A percentile compares a stretch with the other conserved stretches of the same genome.
Evolutionary conservation across 2,797 vertebrate species (phyloP).

Genomic region (Tapera naevia): DNA sequence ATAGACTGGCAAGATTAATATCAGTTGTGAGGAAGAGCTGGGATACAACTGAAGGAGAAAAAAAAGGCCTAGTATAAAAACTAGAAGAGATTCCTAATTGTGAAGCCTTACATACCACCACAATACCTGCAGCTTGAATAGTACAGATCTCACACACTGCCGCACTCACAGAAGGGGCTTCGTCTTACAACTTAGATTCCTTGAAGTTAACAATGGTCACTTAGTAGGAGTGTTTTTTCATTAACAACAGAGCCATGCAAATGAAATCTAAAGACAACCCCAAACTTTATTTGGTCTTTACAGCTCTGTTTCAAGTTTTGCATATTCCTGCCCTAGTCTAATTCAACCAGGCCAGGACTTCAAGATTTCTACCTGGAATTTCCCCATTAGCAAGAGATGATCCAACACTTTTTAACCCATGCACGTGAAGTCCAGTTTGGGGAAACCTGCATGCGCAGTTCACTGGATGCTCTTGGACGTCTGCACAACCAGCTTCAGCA

Average conservation of each 20-base stretch:
- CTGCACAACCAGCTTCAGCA: neutral
- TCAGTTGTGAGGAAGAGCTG: neutral
- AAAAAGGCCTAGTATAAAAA: slow-evolving; percentile 8
- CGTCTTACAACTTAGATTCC: neutral
- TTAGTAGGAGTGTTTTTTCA: neutral
- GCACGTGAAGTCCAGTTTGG: neutral
- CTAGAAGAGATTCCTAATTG: neutral
- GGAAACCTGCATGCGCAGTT: neutral
- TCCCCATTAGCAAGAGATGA: neutral
- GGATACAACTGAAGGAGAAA: slow-evolving; percentile 1
- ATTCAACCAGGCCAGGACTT: neutral
- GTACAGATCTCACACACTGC: neutral
- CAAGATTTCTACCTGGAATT: neutral
- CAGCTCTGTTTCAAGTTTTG: neutral
- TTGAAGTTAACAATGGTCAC: neutral
- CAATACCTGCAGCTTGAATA: neutral
- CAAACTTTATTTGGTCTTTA: neutral
- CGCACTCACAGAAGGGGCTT: neutral
- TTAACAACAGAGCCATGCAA: neutral
- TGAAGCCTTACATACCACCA: neutral
- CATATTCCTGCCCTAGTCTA: neutral
- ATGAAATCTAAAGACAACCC: neutral
- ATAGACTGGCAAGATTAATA: slow-evolving; percentile 47
- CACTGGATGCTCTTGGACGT: neutral
- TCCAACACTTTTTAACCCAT: neutral